Conservation (phyloP, 2,888 invertebrate species). For the Callyntrura sp. region DNA sequence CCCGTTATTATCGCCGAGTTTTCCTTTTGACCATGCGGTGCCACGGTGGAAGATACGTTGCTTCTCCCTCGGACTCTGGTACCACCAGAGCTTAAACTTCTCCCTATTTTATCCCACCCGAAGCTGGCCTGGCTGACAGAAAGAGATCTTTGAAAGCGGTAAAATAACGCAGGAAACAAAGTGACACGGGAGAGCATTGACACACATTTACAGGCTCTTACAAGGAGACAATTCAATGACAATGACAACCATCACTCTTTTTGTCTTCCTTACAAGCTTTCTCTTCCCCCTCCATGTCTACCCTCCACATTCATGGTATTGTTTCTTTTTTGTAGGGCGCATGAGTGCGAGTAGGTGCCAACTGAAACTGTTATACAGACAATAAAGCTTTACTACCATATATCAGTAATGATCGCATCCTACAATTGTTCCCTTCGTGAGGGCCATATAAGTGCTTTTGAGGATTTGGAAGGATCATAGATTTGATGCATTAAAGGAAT, state of each 20-base stretch:
- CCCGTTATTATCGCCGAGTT: background rate
- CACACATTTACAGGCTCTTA: conserved; percentile 57
- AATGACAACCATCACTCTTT: conserved; percentile 31
- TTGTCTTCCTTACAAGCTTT: conserved; percentile 6
- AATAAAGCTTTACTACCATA: conserved; percentile 4
- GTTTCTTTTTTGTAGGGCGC: no score
- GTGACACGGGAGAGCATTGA: conserved; percentile 6
- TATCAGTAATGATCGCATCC: conserved; percentile 25
- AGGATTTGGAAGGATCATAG: conserved; percentile 53
- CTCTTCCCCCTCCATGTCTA: background rate
- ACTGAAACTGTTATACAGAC: conserved; percentile 17
- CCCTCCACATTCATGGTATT: no score
- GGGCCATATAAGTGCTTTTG: conserved; percentile 15
- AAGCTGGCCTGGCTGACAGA: conserved; percentile 12
- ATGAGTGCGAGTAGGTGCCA: conserved; percentile 6
- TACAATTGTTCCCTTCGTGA: conserved; percentile 31
- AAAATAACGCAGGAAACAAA: conserved; percentile 52
- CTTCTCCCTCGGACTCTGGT: background rate
- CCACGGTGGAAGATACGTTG: background rate
- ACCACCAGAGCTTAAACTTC: background rate
- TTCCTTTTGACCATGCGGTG: background rate
- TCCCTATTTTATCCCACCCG: background rate
- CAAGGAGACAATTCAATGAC: conserved; percentile 59
- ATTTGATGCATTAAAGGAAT: conserved; percentile 58
- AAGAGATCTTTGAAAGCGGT: conserved; percentile 15